Percentiles rank a stretch among this genome's conserved stretches.
Evolutionary conservation across 2,797 vertebrate species (phyloP).

Genomic region (Hemibagrus guttatus): DNA sequence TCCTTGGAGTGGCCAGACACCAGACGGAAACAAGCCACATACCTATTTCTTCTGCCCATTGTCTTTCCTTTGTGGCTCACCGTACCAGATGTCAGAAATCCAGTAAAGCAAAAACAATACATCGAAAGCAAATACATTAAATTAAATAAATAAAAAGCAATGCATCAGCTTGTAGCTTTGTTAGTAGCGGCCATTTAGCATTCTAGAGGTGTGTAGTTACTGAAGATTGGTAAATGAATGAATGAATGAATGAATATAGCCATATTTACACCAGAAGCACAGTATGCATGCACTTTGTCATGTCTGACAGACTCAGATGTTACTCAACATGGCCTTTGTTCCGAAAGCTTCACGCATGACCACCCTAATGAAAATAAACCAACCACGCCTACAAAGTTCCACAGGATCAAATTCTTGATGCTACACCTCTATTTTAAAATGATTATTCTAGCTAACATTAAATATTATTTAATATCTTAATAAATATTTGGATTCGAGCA

Average conservation of each 20-base stretch:
- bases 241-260: background rate
- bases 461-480: background rate
- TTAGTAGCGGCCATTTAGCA: background rate
- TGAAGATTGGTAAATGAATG: background rate
- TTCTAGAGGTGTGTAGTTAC: background rate
- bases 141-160: background rate
- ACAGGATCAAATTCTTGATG: background rate
- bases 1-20: slow-evolving; percentile 91
- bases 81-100: slow-evolving; percentile 89
- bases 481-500: background rate
- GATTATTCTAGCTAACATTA: background rate
- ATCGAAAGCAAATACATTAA: background rate
- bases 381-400: background rate
- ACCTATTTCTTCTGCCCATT: slow-evolving; percentile 90
- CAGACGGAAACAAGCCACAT: slow-evolving; percentile 84
- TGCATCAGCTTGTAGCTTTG: background rate
- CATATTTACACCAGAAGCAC: background rate
- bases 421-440: background rate
- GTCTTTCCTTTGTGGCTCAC: slow-evolving; percentile 94
- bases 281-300: background rate
- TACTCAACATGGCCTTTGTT: background rate
- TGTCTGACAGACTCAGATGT: background rate
- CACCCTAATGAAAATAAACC: background rate
- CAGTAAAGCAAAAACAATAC: slow-evolving; percentile 70
- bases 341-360: background rate